Percentiles rank a stretch among this genome's conserved stretches.
phyloP scores from a whole-genome alignment of 2,113 vertebrate genomes.

The Haliaeetus leucogaster region DNA sequence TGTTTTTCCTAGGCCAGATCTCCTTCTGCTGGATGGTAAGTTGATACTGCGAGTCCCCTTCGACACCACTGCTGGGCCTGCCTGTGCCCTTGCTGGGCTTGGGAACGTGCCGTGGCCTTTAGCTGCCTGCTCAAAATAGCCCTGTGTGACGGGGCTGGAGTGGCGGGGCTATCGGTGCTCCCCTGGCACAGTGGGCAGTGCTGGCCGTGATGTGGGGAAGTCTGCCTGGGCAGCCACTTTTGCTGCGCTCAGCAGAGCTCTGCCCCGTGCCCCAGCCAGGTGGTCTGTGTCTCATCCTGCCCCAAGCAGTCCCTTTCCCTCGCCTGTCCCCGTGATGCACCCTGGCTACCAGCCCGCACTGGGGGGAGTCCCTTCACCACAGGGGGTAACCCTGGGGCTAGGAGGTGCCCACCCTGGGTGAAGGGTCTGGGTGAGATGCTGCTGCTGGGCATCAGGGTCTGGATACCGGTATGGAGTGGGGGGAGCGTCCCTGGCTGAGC shows the following conservation, averaged over 20 bases:
- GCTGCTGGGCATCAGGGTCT: neutral
- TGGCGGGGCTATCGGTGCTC: neutral
- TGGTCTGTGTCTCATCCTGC: neutral
- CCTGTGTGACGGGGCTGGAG: neutral
- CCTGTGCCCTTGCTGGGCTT: neutral
- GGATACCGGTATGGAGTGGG: accelerated
- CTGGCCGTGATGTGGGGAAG: accelerated
- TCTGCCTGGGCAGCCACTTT: neutral
- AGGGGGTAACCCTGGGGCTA: neutral
- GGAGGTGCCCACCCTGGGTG: neutral
- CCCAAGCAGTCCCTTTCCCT: neutral
- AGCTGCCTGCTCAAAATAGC: conserved; percentile 42
- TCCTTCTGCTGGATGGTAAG: conserved; percentile 96
- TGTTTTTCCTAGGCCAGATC: conserved; percentile 83
- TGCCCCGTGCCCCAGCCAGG: neutral
- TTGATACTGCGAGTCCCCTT: neutral
- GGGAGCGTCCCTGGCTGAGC: neutral
- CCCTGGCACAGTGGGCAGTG: neutral
- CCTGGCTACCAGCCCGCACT: neutral
- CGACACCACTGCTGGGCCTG: neutral
- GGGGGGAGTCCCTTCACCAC: neutral
- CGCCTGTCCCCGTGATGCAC: neutral
- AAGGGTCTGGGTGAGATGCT: neutral
- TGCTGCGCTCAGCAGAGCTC: neutral
- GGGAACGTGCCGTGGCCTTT: neutral